Evolutionary conservation across 1,140 invertebrate species (phyloP).

Genomic region (Drosophila albomicans): DNA sequence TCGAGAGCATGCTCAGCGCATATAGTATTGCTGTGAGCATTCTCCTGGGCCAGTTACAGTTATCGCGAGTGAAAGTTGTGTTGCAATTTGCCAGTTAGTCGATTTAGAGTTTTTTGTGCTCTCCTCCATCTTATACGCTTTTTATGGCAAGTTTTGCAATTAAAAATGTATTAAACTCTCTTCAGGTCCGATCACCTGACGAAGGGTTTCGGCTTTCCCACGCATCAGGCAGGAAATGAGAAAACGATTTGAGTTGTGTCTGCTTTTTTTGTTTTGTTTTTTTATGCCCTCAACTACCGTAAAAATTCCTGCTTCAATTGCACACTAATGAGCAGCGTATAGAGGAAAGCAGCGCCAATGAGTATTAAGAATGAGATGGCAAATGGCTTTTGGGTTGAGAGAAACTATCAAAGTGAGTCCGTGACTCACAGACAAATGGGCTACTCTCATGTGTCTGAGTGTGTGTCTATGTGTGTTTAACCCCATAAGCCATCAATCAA

Average conservation of each 20-base stretch:
- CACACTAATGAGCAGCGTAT: constrained; percentile 42
- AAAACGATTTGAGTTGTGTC: constrained; percentile 19
- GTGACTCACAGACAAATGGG: constrained; percentile 56
- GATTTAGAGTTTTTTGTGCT: background rate
- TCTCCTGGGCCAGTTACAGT: constrained; percentile 57
- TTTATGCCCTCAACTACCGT: constrained; percentile 6
- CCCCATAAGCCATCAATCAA: constrained; percentile 69
- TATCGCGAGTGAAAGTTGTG: constrained; percentile 69
- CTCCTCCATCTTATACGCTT: background rate
- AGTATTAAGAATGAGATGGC: constrained; percentile 8
- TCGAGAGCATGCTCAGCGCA: constrained; percentile 4
- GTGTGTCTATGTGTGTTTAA: constrained; percentile 1
- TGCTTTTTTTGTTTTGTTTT: constrained; percentile 30
- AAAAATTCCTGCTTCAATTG: constrained; percentile 45
- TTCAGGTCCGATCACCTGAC: constrained; percentile 5
- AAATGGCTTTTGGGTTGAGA: background rate
- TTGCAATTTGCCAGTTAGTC: constrained; percentile 28
- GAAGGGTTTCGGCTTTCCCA: constrained; percentile 60
- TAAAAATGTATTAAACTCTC: constrained; percentile 71
- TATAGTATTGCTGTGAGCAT: constrained; percentile 26
- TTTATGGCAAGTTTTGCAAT: constrained; percentile 49
- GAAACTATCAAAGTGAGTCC: constrained; percentile 33
- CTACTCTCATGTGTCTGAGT: background rate
- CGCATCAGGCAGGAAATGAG: constrained; percentile 56
- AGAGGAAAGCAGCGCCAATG: constrained; percentile 6